A percentile compares a stretch with the other conserved stretches of the same genome.
phyloP scores from a whole-genome alignment of 2,797 vertebrate species.

The Typhlichthys eigenmanni region DNA sequence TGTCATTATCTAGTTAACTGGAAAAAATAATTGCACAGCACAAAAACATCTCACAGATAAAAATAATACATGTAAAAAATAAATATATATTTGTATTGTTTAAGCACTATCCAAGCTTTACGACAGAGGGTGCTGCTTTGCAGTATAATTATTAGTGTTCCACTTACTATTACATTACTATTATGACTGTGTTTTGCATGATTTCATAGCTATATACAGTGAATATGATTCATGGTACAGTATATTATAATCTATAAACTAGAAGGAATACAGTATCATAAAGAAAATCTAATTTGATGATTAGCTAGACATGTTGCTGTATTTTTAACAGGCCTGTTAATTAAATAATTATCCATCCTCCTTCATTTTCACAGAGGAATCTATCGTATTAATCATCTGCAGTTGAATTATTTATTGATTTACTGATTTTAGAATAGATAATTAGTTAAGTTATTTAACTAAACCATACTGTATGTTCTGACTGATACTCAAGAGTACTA shows the following conservation, averaged over 20 bases:
- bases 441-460: too few species aligned
- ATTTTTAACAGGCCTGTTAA: slow-evolving; percentile 9
- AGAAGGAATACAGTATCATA: not conserved
- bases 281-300: slow-evolving; percentile 5
- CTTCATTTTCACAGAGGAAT: too few species aligned
- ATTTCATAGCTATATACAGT: slow-evolving; percentile 5
- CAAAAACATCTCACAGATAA: not conserved
- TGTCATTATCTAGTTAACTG: not conserved
- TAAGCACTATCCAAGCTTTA: not conserved
- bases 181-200: too few species aligned
- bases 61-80: not conserved
- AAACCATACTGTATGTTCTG: too few species aligned
- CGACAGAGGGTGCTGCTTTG: slow-evolving; percentile 50
- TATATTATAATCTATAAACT: not conserved
- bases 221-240: not conserved
- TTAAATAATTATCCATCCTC: too few species aligned
- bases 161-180: too few species aligned
- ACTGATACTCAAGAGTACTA: too few species aligned
- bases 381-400: too few species aligned
- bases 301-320: slow-evolving; percentile 23
- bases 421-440: too few species aligned
- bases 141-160: too few species aligned
- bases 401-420: too few species aligned
- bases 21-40: not conserved
- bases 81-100: not conserved